phyloP scores from a whole-genome alignment of 2,113 vertebrate species.

The Xenopus borealis region DNA sequence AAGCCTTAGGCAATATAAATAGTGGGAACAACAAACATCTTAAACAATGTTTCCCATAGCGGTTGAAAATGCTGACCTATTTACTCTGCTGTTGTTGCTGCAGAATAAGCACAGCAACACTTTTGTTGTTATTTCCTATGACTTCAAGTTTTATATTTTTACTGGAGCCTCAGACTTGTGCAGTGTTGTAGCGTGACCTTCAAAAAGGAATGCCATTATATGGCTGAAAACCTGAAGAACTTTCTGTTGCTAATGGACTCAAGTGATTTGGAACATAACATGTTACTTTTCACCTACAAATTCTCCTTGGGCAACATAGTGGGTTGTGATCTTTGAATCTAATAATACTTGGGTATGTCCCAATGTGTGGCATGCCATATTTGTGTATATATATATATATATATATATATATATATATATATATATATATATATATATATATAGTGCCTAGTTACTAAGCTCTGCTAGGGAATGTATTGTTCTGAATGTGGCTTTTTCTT shows the following conservation, averaged over 20 bases:
- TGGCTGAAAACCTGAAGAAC: not conserved
- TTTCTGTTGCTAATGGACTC: slow-evolving; percentile 24
- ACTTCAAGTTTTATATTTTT: too few relatives aligned
- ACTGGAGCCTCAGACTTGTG: too few relatives aligned
- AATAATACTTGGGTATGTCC: not conserved
- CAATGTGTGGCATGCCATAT: not conserved
- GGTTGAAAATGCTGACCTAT: too few relatives aligned
- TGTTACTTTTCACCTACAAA: slow-evolving; percentile 13
- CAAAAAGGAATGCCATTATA: not conserved
- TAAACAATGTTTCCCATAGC: too few relatives aligned
- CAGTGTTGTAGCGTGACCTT: not conserved
- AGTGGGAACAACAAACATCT: too few relatives aligned
- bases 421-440: not conserved
- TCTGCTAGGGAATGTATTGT: too few relatives aligned
- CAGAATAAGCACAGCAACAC: too few relatives aligned
- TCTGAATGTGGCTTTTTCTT: too few relatives aligned
- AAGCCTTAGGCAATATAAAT: too few relatives aligned
- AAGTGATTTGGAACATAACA: slow-evolving; percentile 12
- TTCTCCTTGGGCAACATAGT: slow-evolving; percentile 1
- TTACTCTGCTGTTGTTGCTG: too few relatives aligned
- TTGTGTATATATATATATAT: not conserved
- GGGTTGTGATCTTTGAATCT: slow-evolving; percentile 9
- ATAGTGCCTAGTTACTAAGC: too few relatives aligned
- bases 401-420: not conserved
- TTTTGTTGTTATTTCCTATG: too few relatives aligned